phyloP scores from a whole-genome alignment of 2,888 invertebrate species.

The Drosophila birchii region DNA sequence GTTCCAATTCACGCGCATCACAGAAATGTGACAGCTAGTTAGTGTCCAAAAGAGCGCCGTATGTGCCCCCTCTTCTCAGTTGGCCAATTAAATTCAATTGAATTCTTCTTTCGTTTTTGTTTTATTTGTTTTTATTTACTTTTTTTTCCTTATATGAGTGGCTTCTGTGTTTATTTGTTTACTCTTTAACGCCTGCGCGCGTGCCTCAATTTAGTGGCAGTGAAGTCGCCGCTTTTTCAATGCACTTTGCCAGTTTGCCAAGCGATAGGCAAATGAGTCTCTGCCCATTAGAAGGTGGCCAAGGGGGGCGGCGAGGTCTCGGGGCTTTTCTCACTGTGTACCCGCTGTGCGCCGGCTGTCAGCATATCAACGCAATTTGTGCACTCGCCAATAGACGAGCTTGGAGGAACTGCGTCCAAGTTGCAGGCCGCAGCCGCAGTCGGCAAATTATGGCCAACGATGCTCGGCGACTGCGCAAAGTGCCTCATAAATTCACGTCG shows the following conservation, averaged over 20 bases:
- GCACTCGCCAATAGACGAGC: slow-evolving; percentile 71
- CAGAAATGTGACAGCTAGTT: slow-evolving; percentile 75
- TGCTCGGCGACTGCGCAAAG: slow-evolving; percentile 75
- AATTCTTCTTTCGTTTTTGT: slow-evolving; percentile 37
- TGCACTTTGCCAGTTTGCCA: slow-evolving; percentile 69
- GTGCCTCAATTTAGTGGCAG: slow-evolving; percentile 75
- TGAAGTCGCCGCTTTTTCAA: slow-evolving; percentile 40
- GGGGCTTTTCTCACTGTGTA: slow-evolving; percentile 18
- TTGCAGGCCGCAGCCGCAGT: slow-evolving; percentile 4
- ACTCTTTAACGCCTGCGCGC: slow-evolving; percentile 70
- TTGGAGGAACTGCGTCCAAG: slow-evolving; percentile 18
- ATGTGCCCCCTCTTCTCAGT: slow-evolving; percentile 43
- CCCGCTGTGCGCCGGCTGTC: slow-evolving; percentile 74
- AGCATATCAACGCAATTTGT: slow-evolving; percentile 79
- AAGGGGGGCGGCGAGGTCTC: not conserved
- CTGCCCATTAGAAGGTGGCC: slow-evolving; percentile 64
- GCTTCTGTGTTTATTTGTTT: slow-evolving; percentile 52
- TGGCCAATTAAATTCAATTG: slow-evolving; percentile 77
- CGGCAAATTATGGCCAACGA: slow-evolving; percentile 74
- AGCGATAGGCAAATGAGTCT: slow-evolving; percentile 75
- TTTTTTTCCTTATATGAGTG: slow-evolving; percentile 38
- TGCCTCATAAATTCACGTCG: slow-evolving; percentile 80
- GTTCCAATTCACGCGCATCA: slow-evolving; percentile 60
- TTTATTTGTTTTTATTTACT: slow-evolving; percentile 37
- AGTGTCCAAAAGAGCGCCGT: slow-evolving; percentile 48